These are phyloP conservation scores for Aphidoletes aphidimyza DNA, from an alignment of 2,888 invertebrate species.

Conservation along the genomic window DNA sequence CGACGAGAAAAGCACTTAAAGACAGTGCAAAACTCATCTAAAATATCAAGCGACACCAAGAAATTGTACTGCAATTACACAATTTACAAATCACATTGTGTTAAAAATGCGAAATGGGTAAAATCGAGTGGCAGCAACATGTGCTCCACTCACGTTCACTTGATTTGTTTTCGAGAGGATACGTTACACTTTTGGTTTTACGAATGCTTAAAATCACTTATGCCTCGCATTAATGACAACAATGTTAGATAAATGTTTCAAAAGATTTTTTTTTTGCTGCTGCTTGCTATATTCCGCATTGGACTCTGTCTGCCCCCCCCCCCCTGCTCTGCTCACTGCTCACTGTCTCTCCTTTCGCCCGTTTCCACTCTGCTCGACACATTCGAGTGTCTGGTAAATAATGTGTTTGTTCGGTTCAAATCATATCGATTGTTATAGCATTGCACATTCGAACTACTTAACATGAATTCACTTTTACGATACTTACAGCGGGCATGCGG, in stretches of 20 bases:
- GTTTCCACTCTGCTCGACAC: no score
- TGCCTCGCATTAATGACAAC: conserved; percentile 5
- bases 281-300: background rate
- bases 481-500: conserved; percentile 1
- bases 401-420: conserved; percentile 26
- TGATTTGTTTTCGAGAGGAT: no score
- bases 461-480: conserved; percentile 49
- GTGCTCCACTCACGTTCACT: no score
- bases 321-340: no score
- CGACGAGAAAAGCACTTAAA: conserved; percentile 4
- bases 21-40: conserved; percentile 5
- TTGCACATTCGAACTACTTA: background rate
- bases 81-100: no score
- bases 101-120: no score
- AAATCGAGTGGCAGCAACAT: no score
- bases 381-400: no score
- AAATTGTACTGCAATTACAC: background rate
- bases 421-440: conserved; percentile 1
- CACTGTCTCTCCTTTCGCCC: no score
- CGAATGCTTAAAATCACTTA: conserved; percentile 17
- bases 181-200: background rate
- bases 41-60: background rate
- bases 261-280: background rate
- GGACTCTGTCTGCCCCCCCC: no score
- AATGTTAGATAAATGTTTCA: conserved; percentile 29